phyloP scores from a whole-genome alignment of 1,140 invertebrate species.

The Heliothis subflexa region DNA sequence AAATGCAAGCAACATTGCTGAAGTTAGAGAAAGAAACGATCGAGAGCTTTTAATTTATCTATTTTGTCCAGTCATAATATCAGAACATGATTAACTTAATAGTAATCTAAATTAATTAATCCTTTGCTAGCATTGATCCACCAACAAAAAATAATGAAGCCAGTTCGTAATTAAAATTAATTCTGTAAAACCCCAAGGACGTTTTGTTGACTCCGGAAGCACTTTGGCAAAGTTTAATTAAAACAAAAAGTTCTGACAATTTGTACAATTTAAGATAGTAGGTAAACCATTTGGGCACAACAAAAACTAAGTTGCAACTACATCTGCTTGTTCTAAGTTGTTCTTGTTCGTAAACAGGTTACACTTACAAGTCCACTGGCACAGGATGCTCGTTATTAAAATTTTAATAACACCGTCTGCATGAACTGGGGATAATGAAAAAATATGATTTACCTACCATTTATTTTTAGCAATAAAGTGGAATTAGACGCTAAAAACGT shows the following conservation, averaged over 20 bases:
- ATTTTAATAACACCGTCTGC: slow-evolving; percentile 52
- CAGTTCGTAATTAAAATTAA: background rate
- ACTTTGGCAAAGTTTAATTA: slow-evolving; percentile 35
- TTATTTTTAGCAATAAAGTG: slow-evolving; percentile 30
- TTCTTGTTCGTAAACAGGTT: slow-evolving; percentile 59
- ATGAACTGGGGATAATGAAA: slow-evolving; percentile 32
- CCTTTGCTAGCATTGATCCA: background rate
- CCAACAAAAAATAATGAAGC: slow-evolving; percentile 6
- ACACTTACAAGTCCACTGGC: slow-evolving; percentile 39
- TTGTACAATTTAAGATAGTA: slow-evolving; percentile 12
- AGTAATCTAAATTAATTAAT: background rate
- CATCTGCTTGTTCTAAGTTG: slow-evolving; percentile 62
- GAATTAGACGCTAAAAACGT: slow-evolving; percentile 7
- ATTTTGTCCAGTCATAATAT: background rate
- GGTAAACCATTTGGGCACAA: slow-evolving; percentile 15
- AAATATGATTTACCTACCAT: slow-evolving; percentile 35
- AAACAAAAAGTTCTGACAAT: slow-evolving; percentile 34
- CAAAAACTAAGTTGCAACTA: slow-evolving; percentile 32
- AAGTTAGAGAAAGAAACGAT: background rate
- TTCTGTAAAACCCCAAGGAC: slow-evolving; percentile 29
- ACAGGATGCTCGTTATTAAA: slow-evolving; percentile 65
- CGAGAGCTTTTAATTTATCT: background rate
- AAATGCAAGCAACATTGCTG: background rate
- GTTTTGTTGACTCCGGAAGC: slow-evolving; percentile 35
- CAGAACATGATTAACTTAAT: too few relatives aligned